phyloP scores from a whole-genome alignment of 2,113 vertebrate species.

The Scophthalmus maximus region DNA sequence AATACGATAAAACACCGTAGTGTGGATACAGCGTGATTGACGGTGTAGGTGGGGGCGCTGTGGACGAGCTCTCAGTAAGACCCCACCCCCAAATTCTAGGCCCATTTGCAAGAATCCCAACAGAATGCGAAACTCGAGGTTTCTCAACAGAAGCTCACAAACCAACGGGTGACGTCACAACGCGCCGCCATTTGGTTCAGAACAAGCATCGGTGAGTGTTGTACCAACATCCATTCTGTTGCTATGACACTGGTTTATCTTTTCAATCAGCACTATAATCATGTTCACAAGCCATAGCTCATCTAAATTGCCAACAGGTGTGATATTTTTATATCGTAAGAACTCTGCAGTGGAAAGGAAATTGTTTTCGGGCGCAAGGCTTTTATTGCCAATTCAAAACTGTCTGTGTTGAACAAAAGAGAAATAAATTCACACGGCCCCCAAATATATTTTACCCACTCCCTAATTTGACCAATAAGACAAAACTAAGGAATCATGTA shows the following conservation, averaged over 20 bases:
- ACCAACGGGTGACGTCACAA: too few species aligned
- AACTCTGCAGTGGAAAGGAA: slow-evolving; percentile 26
- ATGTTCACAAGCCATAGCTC: slow-evolving; percentile 35
- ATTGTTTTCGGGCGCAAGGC: slow-evolving; percentile 4
- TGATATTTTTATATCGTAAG: slow-evolving; percentile 16
- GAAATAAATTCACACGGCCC: not conserved
- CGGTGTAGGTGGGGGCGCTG: too few species aligned
- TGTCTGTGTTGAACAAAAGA: not conserved
- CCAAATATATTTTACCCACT: not conserved
- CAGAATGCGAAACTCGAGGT: too few species aligned
- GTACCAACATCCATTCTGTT: not conserved
- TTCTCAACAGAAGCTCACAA: too few species aligned
- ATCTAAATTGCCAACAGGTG: slow-evolving; percentile 29
- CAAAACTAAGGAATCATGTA: slow-evolving; percentile 2
- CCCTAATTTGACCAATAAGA: slow-evolving; percentile 29
- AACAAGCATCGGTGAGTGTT: not conserved
- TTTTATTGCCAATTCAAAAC: slow-evolving; percentile 11
- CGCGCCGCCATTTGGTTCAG: too few species aligned
- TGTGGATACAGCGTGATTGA: too few species aligned
- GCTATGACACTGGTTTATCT: slow-evolving; percentile 15
- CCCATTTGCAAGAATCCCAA: too few species aligned
- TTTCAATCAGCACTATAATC: slow-evolving; percentile 32
- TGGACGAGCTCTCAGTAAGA: too few species aligned
- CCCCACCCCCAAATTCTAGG: too few species aligned
- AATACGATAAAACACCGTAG: too few species aligned